Evolutionary conservation across 2,888 invertebrate genomes (phyloP), one percentile per base, ranked within the genome.

Genomic region (Auanema freiburgensis): DNA sequence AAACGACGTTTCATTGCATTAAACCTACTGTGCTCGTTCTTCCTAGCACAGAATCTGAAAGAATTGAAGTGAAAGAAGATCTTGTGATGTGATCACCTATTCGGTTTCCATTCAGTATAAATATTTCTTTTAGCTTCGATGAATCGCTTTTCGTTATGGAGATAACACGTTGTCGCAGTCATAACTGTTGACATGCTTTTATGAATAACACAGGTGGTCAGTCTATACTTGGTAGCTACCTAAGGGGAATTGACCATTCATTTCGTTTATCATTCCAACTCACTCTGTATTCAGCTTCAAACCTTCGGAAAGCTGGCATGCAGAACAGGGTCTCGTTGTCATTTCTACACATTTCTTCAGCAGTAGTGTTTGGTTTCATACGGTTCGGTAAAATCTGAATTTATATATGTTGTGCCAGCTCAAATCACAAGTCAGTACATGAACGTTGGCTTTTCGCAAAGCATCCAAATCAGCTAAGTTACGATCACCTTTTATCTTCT

Each of bases 111-210:
- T 33, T 69, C 69, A 40, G 41, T 42, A 23, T 53, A 51, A n/a
- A 69, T 59, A 25, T 59, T 58, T 56, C 68, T 58, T 16, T 56
- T 59, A 2, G 63, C 59, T 11, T 24, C 54, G 5, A 42, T 18
- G 42, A 76, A 72, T 10, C 16, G 41, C 2, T 41, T 21, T 41
- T 62, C 73, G 25, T 74, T 59, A 56, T 43, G 60, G 11, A 74
- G 63, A 62, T 49, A 70, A 40, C 72, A 72, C 42, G 70, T 54
- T 16, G 70, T 63, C 0, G 69, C 72, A 12, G 71, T 72, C 55
- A 72, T 62, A 18, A 71, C 59, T 12, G 72, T 74, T 12, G 67
- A 69, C 67, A 74, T 74, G 25, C 59, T 66, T 58, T 72, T 67
- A 43, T 74, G 72, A 18, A 74, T 74, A 24, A 74, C 57, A n/a